Evolutionary conservation across 2,113 vertebrate species (phyloP).

Genomic region (Lepisosteus osseus): DNA sequence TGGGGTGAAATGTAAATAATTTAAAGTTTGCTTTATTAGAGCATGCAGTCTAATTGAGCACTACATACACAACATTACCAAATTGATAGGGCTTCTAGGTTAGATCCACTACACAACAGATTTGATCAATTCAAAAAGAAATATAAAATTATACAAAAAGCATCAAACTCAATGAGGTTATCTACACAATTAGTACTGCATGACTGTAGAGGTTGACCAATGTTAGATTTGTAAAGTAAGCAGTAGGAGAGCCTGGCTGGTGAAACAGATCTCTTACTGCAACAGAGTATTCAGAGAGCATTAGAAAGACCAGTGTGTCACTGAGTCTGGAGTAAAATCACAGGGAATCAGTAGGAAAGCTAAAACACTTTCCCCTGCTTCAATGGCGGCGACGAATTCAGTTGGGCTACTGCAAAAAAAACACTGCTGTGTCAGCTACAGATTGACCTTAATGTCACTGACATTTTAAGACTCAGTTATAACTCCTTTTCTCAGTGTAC

Average conservation of each 20-base stretch:
- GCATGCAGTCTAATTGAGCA: slow-evolving; percentile 67
- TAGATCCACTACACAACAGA: slow-evolving; percentile 14
- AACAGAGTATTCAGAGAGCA: background rate
- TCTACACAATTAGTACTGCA: slow-evolving; percentile 3
- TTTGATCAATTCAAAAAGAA: background rate
- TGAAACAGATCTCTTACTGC: background rate
- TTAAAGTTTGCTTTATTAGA: slow-evolving; percentile 26
- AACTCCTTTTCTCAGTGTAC: too few species aligned
- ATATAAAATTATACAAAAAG: slow-evolving; percentile 7
- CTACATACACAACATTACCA: slow-evolving; percentile 44
- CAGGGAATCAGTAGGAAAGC: background rate
- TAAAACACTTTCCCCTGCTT: background rate
- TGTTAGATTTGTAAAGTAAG: background rate
- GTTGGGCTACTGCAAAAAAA: too few species aligned
- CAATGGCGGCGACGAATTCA: too few species aligned
- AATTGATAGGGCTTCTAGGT: slow-evolving; percentile 8
- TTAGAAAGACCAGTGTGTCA: background rate
- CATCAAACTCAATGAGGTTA: slow-evolving; percentile 8
- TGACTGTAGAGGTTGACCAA: background rate
- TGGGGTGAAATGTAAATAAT: slow-evolving; percentile 12
- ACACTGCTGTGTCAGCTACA: too few species aligned
- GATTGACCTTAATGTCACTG: too few species aligned
- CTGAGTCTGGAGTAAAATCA: background rate
- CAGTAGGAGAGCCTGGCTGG: background rate
- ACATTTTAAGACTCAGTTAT: too few species aligned